phyloP scores from a whole-genome alignment of 2,888 invertebrate genomes.

The Rotaria macrura region DNA sequence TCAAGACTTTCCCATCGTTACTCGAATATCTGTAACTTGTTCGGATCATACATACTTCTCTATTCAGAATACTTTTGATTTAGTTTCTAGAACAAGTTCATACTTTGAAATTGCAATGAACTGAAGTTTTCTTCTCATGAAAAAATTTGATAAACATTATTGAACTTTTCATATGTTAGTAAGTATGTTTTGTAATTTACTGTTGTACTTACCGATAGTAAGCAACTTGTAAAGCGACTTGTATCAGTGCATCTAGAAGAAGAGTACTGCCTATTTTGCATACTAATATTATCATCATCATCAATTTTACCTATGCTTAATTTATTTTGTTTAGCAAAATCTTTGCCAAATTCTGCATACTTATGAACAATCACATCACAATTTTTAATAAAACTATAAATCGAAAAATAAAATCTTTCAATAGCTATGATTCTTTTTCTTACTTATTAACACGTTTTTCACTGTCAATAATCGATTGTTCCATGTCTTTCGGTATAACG shows the following conservation, averaged over 20 bases:
- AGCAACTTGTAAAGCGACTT: slow-evolving; percentile 30
- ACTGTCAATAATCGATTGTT: slow-evolving; percentile 22
- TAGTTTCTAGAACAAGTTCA: too few species aligned
- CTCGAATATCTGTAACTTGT: too few species aligned
- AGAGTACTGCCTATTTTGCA: not conserved
- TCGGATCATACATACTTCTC: too few species aligned
- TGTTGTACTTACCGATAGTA: slow-evolving; percentile 21
- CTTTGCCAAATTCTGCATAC: slow-evolving; percentile 77
- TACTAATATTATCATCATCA: not conserved
- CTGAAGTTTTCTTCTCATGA: too few species aligned
- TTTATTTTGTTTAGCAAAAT: slow-evolving; percentile 78
- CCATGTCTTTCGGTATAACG: not conserved
- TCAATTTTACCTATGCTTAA: slow-evolving; percentile 56
- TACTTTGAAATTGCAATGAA: too few species aligned
- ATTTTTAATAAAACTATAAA: slow-evolving; percentile 66
- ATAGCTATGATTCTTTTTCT: not conserved
- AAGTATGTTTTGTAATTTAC: not conserved
- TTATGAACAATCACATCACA: slow-evolving; percentile 77
- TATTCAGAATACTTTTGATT: too few species aligned
- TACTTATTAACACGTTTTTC: slow-evolving; percentile 26
- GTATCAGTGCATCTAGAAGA: slow-evolving; percentile 26
- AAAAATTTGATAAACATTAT: too few species aligned
- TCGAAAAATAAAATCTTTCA: not conserved
- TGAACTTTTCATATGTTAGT: too few species aligned
- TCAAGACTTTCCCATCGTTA: too few species aligned